phyloP scores from a whole-genome alignment of 2,113 vertebrate species.

The Chaetorhynchus papuensis region DNA sequence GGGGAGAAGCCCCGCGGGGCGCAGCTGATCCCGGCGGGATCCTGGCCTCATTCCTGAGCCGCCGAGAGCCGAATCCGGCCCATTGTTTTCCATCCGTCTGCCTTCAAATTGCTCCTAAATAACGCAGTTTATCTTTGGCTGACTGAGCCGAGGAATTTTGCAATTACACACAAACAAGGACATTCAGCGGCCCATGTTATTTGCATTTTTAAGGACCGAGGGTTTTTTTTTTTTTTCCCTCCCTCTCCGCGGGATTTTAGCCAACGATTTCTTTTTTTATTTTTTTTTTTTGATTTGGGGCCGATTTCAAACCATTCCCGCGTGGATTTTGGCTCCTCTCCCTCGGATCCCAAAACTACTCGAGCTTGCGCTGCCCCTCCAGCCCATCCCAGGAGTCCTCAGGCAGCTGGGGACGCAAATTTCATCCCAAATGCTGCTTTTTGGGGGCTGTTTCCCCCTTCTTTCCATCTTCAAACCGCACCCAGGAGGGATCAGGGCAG shows the following conservation, averaged over 20 bases:
- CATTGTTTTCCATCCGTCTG: constrained; percentile 55
- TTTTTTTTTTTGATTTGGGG: too few species aligned
- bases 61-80: background rate
- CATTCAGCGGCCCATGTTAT: constrained; percentile 31
- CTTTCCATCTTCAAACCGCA: background rate
- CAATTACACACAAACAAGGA: constrained; percentile 59
- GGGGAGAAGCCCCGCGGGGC: background rate
- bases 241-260: background rate
- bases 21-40: background rate
- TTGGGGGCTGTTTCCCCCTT: rapidly evolving
- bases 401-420: rapidly evolving
- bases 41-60: background rate
- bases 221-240: background rate
- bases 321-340: background rate
- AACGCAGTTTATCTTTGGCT: constrained; percentile 58
- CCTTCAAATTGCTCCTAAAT: constrained; percentile 61
- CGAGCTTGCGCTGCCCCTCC: rapidly evolving
- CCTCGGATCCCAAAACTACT: background rate
- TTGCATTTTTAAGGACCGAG: constrained; percentile 63
- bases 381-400: background rate
- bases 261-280: background rate
- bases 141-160: constrained; percentile 59
- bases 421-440: background rate
- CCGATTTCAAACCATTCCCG: background rate
- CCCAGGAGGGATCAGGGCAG: rapidly evolving